Evolutionary conservation across 2,888 invertebrate species (phyloP), one percentile per base, ranked within the genome.

Genomic region (Seira sanloemensis): DNA sequence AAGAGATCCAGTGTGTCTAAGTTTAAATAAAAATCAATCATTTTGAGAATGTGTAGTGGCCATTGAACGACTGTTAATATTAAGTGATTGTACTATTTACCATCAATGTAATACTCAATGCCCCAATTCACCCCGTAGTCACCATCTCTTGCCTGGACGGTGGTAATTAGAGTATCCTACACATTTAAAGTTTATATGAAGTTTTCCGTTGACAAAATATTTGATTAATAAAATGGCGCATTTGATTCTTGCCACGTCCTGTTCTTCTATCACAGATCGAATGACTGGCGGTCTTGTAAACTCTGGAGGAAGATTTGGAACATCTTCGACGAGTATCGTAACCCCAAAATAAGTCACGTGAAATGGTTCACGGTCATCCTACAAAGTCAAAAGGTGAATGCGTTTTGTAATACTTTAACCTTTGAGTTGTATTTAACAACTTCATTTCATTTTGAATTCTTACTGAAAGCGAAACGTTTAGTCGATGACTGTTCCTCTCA

Each of bases 281-380:
- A 75, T 66, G 7, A 25, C 19, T 1, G 85, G 85, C 0, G 71
- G 69, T 18, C n/a, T 18, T 1, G 62, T 78, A 18, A 80, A 86
- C 9, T 37, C 58, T n/a, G 85, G 85, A 19, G 81, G 82, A 2
- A 26, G 9, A 24, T 82, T 75, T 4, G 85, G 82, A 9, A 75
- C 24, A 23, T 86, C 85, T 2, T 72, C 24, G 18, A 86, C 82
- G 0, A 67, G 19, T 9, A 85, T 27, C 12, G 65, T 58, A 18
- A 69, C 50, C 2, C 18, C 24, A 16, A 25, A 18, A 66, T 65
- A 26, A 12, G 7, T 74, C 4, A 25, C 19, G 19, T 71, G 25
- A 7, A 23, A 58, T 23, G 58, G 46, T 18, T 7, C 9, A 9
- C 72, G 1, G 54, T 66, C 23, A 23, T 76, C n/a, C 58, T 37